These are phyloP conservation scores for Muricea muricata DNA, from an alignment of 92 coral and sea anemone species.

Conservation along the genomic window DNA sequence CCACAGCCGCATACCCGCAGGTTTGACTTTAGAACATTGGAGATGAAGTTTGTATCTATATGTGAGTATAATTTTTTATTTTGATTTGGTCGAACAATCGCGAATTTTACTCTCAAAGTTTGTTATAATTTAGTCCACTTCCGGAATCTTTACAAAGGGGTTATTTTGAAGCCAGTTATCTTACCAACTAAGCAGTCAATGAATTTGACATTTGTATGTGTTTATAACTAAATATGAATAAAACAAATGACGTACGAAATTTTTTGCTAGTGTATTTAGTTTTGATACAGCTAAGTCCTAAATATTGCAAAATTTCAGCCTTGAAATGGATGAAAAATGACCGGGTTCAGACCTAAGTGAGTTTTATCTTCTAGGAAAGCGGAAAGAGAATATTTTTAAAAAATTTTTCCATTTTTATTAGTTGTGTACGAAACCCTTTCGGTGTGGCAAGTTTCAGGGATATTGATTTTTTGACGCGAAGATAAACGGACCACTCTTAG, in stretches of 20 bases:
- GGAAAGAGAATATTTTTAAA: background rate
- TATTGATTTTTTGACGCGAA: background rate
- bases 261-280: slow-evolving; percentile 14
- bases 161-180: slow-evolving; percentile 23
- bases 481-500: background rate
- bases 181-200: slow-evolving; percentile 21
- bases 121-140: slow-evolving; percentile 17
- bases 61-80: slow-evolving; percentile 18
- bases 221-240: background rate
- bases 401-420: background rate
- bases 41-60: slow-evolving; percentile 13
- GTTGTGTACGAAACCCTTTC: background rate
- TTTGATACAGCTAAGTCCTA: slow-evolving; percentile 6
- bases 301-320: slow-evolving; percentile 31
- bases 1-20: slow-evolving; percentile 44
- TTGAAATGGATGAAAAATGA: background rate
- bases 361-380: slow-evolving; percentile 1
- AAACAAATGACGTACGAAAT: slow-evolving; percentile 2
- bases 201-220: slow-evolving; percentile 1
- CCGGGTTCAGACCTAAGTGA: background rate
- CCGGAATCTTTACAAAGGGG: slow-evolving; percentile 32
- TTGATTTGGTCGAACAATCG: slow-evolving; percentile 35
- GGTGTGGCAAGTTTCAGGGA: background rate
- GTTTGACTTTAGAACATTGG: slow-evolving; percentile 42
- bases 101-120: slow-evolving; percentile 28